These are phyloP conservation scores for Antennarius striatus DNA, from an alignment of 2,113 vertebrate species.

Conservation along the genomic window DNA sequence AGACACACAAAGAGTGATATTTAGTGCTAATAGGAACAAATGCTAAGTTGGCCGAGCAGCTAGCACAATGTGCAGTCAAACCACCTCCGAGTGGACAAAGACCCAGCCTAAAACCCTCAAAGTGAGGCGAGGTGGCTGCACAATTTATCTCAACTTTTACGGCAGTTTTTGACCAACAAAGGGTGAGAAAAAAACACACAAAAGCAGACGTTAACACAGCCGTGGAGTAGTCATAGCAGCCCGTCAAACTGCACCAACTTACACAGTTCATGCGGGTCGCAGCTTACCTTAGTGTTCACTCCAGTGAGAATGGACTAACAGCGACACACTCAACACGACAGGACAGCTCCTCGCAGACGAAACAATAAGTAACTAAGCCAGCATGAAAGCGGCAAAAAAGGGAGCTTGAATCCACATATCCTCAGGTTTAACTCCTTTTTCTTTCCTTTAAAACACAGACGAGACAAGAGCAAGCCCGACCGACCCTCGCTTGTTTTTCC, in stretches of 20 bases:
- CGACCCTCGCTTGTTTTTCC: slow-evolving; percentile 62
- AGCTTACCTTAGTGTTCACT: slow-evolving; percentile 77
- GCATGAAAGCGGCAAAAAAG: slow-evolving; percentile 7
- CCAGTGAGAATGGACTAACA: slow-evolving; percentile 60
- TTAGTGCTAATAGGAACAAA: not conserved
- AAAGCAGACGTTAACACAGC: not conserved
- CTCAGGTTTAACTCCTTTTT: not conserved
- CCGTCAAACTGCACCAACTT: slow-evolving; percentile 43
- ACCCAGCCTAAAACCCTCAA: slow-evolving; percentile 48
- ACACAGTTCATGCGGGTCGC: slow-evolving; percentile 32
- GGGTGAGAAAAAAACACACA: not conserved
- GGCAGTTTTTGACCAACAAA: not conserved
- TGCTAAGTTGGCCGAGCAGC: not conserved
- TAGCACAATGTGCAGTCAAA: slow-evolving; percentile 10
- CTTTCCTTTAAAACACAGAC: slow-evolving; percentile 28
- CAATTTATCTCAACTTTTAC: slow-evolving; percentile 51
- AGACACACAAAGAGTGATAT: not conserved
- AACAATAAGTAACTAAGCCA: slow-evolving; percentile 19
- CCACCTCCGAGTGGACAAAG: slow-evolving; percentile 69
- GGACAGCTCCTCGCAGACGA: not conserved
- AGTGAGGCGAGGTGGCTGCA: slow-evolving; percentile 36
- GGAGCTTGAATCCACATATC: slow-evolving; percentile 36
- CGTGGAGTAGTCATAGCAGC: not conserved
- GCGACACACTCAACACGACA: slow-evolving; percentile 46
- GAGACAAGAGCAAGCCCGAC: not conserved